A percentile compares a stretch with the other conserved stretches of the same genome.
phyloP scores from a whole-genome alignment of 2,113 vertebrate species.

The Craseonycteris thonglongyai region DNA sequence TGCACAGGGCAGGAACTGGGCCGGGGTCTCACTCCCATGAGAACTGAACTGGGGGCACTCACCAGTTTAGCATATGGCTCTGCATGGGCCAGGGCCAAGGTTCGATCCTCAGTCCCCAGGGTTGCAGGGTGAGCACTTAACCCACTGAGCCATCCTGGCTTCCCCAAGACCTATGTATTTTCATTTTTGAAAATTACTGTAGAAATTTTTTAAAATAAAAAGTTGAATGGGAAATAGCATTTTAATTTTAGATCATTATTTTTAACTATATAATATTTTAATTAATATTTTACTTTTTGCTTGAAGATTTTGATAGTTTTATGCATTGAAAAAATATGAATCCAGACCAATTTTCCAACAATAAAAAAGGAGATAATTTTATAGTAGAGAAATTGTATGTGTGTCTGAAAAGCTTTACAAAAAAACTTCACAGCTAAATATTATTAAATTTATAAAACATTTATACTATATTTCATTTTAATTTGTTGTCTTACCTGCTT shows the following conservation, averaged over 20 bases:
- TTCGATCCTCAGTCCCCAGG: no score
- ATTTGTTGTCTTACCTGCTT: not conserved
- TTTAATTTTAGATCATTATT: constrained; percentile 8
- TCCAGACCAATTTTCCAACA: not conserved
- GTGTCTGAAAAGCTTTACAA: constrained; percentile 2
- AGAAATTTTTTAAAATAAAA: not conserved
- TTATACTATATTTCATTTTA: not conserved
- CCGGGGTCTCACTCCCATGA: no score
- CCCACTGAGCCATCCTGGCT: no score
- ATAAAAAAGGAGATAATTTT: constrained; percentile 12
- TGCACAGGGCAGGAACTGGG: no score
- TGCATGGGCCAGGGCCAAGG: no score
- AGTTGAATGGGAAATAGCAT: not conserved
- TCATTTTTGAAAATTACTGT: not conserved
- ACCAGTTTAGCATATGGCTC: no score
- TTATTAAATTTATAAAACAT: not conserved
- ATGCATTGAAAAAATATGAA: constrained; percentile 10
- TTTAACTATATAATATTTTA: not conserved
- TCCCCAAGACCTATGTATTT: not conserved
- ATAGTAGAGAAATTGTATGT: not conserved
- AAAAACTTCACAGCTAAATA: not conserved
- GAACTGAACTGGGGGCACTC: no score
- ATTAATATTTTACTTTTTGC: not conserved
- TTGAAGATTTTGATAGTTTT: not conserved
- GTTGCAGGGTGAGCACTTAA: no score